These are phyloP conservation scores for Cetonia aurata DNA, from an alignment of 2,888 invertebrate genomes.

Conservation along the genomic window DNA sequence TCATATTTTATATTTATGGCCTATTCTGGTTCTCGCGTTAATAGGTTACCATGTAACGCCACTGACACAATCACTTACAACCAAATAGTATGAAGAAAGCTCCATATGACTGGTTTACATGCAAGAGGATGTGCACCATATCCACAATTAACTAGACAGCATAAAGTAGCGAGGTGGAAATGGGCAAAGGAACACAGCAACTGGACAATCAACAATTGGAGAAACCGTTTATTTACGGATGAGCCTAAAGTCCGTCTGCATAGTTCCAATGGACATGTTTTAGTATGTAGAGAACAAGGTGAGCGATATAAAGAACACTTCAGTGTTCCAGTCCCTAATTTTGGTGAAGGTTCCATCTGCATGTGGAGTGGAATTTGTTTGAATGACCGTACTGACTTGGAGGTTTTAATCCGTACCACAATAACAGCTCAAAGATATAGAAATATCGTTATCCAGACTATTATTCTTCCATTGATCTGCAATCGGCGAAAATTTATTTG, in stretches of 20 bases:
- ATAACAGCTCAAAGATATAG: slow-evolving; percentile 1
- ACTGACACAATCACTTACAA: not conserved
- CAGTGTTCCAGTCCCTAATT: slow-evolving; percentile 4
- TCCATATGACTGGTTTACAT: slow-evolving; percentile 6
- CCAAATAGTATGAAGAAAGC: not conserved
- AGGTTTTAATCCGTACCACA: not conserved
- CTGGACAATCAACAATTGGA: slow-evolving; percentile 4
- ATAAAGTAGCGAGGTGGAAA: no score
- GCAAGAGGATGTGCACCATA: no score
- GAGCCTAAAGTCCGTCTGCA: not conserved
- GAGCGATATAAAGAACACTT: not conserved
- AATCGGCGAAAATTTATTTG: not conserved
- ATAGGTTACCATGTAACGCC: not conserved
- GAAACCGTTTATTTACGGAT: not conserved
- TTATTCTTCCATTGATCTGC: not conserved
- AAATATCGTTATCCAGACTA: no score
- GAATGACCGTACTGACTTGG: slow-evolving; percentile 1
- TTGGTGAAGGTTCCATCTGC: slow-evolving; percentile 1
- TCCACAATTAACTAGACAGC: no score
- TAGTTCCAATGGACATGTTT: not conserved
- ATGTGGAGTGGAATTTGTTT: not conserved
- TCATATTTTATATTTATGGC: no score
- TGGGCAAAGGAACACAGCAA: not conserved
- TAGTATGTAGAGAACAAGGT: no score
- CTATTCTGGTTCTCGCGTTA: no score